A percentile compares a stretch with the other conserved stretches of the same genome.
These are phyloP conservation scores for Astur gentilis DNA, from an alignment of 2,113 vertebrate genomes.

Conservation along the genomic window DNA sequence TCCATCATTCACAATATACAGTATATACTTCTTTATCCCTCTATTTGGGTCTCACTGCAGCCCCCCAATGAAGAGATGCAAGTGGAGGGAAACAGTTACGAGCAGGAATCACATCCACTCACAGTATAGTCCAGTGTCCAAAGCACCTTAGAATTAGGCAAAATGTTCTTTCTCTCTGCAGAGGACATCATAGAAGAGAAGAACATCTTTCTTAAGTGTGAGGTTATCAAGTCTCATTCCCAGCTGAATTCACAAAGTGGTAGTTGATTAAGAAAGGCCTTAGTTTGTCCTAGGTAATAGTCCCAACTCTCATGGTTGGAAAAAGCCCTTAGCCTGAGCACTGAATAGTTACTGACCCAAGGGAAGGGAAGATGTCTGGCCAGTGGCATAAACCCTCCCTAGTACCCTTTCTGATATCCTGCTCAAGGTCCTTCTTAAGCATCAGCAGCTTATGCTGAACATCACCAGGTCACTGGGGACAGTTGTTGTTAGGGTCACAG, in stretches of 20 bases:
- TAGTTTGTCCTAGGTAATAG: neutral
- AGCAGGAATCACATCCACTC: neutral
- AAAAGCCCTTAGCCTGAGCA: neutral
- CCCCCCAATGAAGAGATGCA: neutral
- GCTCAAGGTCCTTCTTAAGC: neutral
- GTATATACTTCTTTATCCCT: neutral
- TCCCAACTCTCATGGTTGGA: neutral
- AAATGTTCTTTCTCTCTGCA: neutral
- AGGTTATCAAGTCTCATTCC: neutral
- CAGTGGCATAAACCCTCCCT: neutral
- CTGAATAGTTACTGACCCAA: neutral
- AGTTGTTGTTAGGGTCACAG: neutral
- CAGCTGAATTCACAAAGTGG: neutral
- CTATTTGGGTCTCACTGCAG: neutral
- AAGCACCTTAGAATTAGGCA: neutral
- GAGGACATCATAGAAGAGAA: neutral
- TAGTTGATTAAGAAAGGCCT: neutral
- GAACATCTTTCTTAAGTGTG: neutral
- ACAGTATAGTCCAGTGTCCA: neutral
- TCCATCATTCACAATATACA: neutral
- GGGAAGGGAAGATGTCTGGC: neutral
- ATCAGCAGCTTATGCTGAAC: neutral
- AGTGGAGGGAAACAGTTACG: neutral
- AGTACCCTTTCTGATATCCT: neutral
- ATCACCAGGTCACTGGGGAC: neutral